Conservation (phyloP, 1,140 invertebrate species). For the Orius laevigatus region DNA sequence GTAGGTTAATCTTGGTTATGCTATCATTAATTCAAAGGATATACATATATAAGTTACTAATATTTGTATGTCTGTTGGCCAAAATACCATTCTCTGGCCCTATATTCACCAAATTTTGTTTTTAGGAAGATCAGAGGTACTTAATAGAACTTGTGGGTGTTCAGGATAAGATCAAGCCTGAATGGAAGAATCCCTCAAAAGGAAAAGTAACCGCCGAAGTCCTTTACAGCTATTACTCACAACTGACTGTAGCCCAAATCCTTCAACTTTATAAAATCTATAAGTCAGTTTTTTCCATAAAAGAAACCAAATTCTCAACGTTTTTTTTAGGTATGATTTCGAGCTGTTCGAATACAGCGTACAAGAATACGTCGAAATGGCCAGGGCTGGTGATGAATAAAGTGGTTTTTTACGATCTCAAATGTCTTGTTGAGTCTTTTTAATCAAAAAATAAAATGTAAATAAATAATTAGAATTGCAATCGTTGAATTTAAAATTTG, state of each 20-base stretch:
- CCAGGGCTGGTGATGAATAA: neutral
- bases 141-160: constrained; percentile 57
- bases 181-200: constrained; percentile 65
- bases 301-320: neutral
- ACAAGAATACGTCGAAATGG: constrained; percentile 50
- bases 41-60: neutral
- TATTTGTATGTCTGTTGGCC: no score
- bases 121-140: constrained; percentile 52
- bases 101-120: no score
- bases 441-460: no score
- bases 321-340: constrained; percentile 45
- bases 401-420: neutral
- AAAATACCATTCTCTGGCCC: no score
- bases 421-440: no score
- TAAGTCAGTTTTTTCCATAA: constrained; percentile 24
- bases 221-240: constrained; percentile 55
- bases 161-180: constrained; percentile 56
- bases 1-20: constrained; percentile 25
- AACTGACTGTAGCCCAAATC: constrained; percentile 55
- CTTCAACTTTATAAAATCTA: constrained; percentile 63
- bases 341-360: constrained; percentile 67
- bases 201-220: constrained; percentile 46
- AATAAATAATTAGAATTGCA: no score
- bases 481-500: no score
- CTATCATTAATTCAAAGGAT: neutral